Evolutionary conservation across 1,140 invertebrate genomes (phyloP).

Genomic region (Coenobita brevimanus): DNA sequence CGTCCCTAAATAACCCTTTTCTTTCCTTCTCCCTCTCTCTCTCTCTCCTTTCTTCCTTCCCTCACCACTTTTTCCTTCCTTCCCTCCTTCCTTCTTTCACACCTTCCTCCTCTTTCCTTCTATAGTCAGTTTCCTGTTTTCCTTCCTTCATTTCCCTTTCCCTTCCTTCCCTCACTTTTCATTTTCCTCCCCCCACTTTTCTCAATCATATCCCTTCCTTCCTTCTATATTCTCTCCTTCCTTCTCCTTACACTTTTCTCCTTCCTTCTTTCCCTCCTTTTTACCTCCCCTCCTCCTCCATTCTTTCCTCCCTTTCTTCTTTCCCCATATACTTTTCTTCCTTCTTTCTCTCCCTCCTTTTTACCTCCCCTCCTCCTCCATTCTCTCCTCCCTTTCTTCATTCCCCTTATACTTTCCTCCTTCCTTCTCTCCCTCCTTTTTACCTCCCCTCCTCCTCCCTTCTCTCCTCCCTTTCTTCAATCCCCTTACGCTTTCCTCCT

Average conservation of each 20-base stretch:
- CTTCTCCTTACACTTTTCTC: too few species aligned
- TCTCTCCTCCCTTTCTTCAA: not conserved
- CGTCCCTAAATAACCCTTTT: not conserved
- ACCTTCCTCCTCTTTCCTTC: not conserved
- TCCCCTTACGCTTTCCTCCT: too few species aligned
- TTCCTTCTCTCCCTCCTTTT: too few species aligned
- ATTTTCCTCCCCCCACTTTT: not conserved
- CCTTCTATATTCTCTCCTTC: not conserved
- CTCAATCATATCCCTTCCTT: not conserved
- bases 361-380: not conserved
- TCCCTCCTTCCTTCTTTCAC: not conserved
- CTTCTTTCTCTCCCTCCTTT: not conserved
- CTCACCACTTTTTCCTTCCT: not conserved
- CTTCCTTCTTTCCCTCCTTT: not conserved
- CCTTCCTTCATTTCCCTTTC: conserved; percentile 17
- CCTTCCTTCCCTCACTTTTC: not conserved
- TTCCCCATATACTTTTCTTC: too few species aligned
- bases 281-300: not conserved
- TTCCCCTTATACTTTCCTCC: not conserved
- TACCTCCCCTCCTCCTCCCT: not conserved
- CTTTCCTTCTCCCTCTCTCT: not conserved
- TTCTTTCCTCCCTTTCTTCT: not conserved
- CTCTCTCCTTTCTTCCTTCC: not conserved
- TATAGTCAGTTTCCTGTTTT: not conserved
- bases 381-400: not conserved